Conservation (phyloP, 92 coral and sea anemone genomes). For the Phenganax marumi region DNA sequence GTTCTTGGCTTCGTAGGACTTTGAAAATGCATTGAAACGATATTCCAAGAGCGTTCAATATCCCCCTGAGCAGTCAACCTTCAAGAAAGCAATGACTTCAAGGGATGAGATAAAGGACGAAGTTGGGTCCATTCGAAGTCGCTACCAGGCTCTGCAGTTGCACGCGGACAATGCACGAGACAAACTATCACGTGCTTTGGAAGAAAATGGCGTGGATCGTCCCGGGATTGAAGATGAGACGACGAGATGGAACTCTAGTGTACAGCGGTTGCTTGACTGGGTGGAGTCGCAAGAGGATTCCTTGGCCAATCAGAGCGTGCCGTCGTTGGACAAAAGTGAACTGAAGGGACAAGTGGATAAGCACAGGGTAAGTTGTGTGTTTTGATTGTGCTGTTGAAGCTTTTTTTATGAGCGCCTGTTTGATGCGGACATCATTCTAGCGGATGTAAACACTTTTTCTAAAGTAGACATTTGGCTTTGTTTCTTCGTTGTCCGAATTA, state of each 20-base stretch:
- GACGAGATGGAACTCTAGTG: conserved; percentile 80
- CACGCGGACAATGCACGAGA: conserved; percentile 40
- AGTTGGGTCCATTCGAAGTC: conserved; percentile 8
- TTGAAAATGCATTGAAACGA: conserved; percentile 25
- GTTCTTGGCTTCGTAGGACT: conserved; percentile 8
- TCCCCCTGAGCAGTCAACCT: conserved; percentile 14
- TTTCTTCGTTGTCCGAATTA: not conserved
- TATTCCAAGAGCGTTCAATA: conserved; percentile 14
- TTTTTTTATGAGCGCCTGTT: not conserved
- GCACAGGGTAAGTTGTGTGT: conserved; percentile 67
- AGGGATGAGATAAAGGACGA: conserved; percentile 21
- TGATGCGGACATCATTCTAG: not conserved
- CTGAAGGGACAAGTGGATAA: conserved; percentile 84
- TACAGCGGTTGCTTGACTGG: conserved; percentile 96
- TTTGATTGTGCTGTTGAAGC: not conserved
- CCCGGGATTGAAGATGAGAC: conserved; percentile 80
- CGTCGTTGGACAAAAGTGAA: conserved; percentile 81
- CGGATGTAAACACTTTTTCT: not conserved
- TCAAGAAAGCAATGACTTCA: not conserved
- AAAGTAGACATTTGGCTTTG: not conserved
- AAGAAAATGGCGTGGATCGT: conserved; percentile 16
- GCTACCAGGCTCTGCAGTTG: conserved; percentile 29
- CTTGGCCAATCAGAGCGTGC: conserved; percentile 75
- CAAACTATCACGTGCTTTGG: conserved; percentile 23
- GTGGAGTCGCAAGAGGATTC: conserved; percentile 85